Percentiles rank a stretch among this genome's conserved stretches.
Evolutionary conservation across 2,888 invertebrate genomes (phyloP).

Genomic region (Philopedon plagiatum): DNA sequence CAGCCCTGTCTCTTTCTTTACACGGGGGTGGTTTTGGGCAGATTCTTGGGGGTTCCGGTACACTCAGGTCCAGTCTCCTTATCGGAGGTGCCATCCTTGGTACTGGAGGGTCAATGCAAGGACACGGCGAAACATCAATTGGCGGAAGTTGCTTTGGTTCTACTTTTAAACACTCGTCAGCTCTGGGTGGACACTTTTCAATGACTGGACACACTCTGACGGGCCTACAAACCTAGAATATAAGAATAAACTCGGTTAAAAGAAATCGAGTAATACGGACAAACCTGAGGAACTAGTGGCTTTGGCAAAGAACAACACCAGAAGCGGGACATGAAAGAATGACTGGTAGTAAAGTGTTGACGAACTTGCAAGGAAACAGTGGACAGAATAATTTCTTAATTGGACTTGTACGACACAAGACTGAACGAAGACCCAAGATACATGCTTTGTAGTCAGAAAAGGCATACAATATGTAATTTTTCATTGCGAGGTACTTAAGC

Average conservation of each 20-base stretch:
- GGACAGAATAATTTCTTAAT: no score
- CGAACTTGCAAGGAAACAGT: not conserved
- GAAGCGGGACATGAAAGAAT: not conserved
- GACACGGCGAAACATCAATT: slow-evolving; percentile 23
- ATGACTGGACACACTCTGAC: slow-evolving; percentile 31
- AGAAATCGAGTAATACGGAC: no score
- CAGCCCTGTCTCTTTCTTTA: slow-evolving; percentile 42
- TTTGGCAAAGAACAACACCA: no score
- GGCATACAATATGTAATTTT: no score
- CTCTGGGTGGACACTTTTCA: slow-evolving; percentile 50
- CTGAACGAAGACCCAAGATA: no score
- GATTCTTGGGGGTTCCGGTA: slow-evolving; percentile 49
- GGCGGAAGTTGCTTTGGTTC: slow-evolving; percentile 40
- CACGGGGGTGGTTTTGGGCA: slow-evolving; percentile 43
- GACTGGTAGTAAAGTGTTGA: not conserved
- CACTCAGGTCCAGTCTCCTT: slow-evolving; percentile 48
- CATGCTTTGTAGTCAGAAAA: no score
- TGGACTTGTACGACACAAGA: no score
- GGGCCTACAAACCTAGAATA: slow-evolving; percentile 36
- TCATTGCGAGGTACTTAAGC: no score
- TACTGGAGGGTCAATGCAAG: slow-evolving; percentile 36
- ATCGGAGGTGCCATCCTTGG: slow-evolving; percentile 46
- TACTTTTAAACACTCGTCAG: slow-evolving; percentile 48
- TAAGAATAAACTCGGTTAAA: no score
- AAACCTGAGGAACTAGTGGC: no score